Evolutionary conservation across 2,888 invertebrate species (phyloP).

Genomic region (Ichneumoninae sp.): DNA sequence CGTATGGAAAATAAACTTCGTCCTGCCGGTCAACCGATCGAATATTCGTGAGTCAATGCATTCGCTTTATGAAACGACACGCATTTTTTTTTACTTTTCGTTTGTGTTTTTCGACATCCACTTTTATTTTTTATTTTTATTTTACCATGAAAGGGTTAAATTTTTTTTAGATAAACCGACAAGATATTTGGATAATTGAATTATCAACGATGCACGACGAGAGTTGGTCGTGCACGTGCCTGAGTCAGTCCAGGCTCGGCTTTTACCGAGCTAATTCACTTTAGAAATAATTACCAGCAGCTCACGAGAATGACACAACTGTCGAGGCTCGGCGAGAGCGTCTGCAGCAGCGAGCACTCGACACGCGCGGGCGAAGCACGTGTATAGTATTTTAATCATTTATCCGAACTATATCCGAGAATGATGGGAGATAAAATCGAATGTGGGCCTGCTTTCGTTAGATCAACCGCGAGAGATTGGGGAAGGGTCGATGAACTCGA

Average conservation of each 20-base stretch:
- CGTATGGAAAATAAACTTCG: too few species aligned
- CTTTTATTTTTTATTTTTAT: neutral
- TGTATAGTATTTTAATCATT: slow-evolving; percentile 28
- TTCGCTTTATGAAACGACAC: too few species aligned
- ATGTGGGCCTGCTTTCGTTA: slow-evolving; percentile 22
- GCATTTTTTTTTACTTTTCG: too few species aligned
- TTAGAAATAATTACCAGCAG: slow-evolving; percentile 69
- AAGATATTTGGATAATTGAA: slow-evolving; percentile 38
- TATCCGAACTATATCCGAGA: neutral
- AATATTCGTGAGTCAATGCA: too few species aligned
- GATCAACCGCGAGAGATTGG: slow-evolving; percentile 60
- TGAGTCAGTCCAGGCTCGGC: neutral
- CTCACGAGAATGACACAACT: slow-evolving; percentile 65
- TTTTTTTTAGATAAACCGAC: neutral
- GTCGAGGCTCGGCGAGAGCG: slow-evolving; percentile 38
- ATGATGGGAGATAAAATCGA: slow-evolving; percentile 22
- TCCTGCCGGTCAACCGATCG: too few species aligned
- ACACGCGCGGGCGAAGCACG: slow-evolving; percentile 66
- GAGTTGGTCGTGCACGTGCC: neutral
- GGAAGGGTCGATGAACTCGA: slow-evolving; percentile 79
- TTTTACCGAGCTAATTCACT: slow-evolving; percentile 54
- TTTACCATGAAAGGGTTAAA: neutral
- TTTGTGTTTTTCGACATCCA: too few species aligned
- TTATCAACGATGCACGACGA: slow-evolving; percentile 10
- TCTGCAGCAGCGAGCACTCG: slow-evolving; percentile 65